Evolutionary conservation across 2,888 invertebrate species (phyloP), one percentile per base, ranked within the genome.

Genomic region (Thecophora atra): DNA sequence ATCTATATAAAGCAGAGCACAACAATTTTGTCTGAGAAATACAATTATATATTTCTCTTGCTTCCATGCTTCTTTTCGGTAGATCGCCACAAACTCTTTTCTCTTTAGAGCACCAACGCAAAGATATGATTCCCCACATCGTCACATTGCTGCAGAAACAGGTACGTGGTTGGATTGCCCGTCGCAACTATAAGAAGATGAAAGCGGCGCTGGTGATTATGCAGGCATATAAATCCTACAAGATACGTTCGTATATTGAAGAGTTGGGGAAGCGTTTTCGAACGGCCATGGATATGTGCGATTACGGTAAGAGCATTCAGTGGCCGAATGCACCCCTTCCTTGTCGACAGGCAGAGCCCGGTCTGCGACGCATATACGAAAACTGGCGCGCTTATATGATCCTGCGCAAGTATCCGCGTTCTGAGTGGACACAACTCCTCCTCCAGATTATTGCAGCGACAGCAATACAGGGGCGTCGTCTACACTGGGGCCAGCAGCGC

Each of bases 71-170:
- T 68, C 21, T 99, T 70, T 99, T 99, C 83, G 94, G 99, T 77
- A 90, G 97, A 86, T 90, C 95, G 17, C 98, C 99, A 0, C 92
- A 91, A 79, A 98, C 98, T 0, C 88, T 99, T 70, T 98, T 98
- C 85, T 89, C 92, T 0, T 87, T 99, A 79, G 99, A 99, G 86
- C 92, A 91, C 84, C 91, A 93, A 62, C 91, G 99, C 78, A 94
- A 94, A 68, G 92, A 93, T 77, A 90, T 94, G 83, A 93, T 99
- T 75, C 98, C 98, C 0, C 92, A 93, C 73, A 96, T 99, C 78
- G 96, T 97, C 70, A 91, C 95, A 42, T 89, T 98, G 81, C 89
- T 99, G 77, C 99, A 99, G 88, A 99, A 98, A 88, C 94, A 96
- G 86, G 97, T 97, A 91, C 90, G 98, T 78, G 99, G 96, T 28